Base-by-base conservation (phyloP, 2,113 vertebrate genomes). In the Tupaia tana region DNA sequence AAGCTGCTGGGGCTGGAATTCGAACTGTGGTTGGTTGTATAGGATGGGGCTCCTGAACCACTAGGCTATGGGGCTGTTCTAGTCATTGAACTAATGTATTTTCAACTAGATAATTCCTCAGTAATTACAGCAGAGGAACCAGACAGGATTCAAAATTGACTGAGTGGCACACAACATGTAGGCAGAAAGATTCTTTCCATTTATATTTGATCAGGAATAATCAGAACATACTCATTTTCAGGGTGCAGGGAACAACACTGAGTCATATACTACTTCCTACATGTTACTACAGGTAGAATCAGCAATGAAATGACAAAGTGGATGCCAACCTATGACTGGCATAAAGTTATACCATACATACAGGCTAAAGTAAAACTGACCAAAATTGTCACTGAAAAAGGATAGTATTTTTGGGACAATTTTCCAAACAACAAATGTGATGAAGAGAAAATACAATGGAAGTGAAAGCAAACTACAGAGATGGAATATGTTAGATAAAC, bases 371-470 rank as follows among this genome's bases (percentile, higher is more conserved):
- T 31, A 43, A 92, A 77, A 78, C 3, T 31, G 52, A 93, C 15
- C 1, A 71, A 78, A 95, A 59, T 29, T 16, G 43, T 92, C 20
- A 69, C n/a, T 82, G 74, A 80, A 54, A 87, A 90, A 94, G 67
- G 89, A 80, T 5, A n/a, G 11, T 59, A 52, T 87, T 85, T 82
- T 94, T 81, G 61, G 90, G 91, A 66, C 14, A 52, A 22, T 64
- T 95, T 94, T 85, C 58, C 25, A 90, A 81, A 54, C 31, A 34
- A 18, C 73, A 75, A 63, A 82, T 64, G 63, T 58, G 52, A 90
- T 13, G 20, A 64, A 59, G 63, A 89, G 59, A 71, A 95, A 81
- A 92, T 27, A 69, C 1, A 77, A 63, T 9, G 15, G 54, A 58
- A 80, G 61, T 34, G 84, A 93, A 70, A 89, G 63, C 73, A 56